phyloP scores from a whole-genome alignment of 2,797 vertebrate genomes.

The Natrix natrix region DNA sequence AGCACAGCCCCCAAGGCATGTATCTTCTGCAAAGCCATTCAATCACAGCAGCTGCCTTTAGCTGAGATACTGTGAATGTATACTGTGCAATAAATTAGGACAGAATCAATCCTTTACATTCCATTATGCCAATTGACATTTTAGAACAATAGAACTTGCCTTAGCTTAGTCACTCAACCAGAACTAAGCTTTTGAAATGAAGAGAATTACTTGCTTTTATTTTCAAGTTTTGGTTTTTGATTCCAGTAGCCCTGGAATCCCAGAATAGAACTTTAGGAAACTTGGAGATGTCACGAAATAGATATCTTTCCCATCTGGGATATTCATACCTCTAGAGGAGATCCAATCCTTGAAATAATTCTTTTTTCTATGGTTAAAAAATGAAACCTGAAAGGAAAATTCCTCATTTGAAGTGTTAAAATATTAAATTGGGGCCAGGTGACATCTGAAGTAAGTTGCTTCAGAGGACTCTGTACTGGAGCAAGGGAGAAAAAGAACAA shows the following conservation, averaged over 20 bases:
- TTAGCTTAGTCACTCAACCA: conserved; percentile 9
- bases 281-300: neutral
- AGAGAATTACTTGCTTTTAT: conserved; percentile 12
- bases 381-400: neutral
- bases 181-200: conserved; percentile 31
- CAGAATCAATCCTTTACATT: conserved; percentile 10
- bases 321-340: neutral
- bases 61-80: conserved; percentile 30
- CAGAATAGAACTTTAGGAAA: neutral
- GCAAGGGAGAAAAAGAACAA: neutral
- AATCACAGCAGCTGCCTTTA: conserved; percentile 23
- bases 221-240: neutral
- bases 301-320: neutral
- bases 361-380: neutral
- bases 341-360: neutral
- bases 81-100: conserved; percentile 16
- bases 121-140: neutral
- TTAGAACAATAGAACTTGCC: conserved; percentile 17
- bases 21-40: neutral
- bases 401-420: neutral
- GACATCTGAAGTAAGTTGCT: neutral
- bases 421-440: neutral
- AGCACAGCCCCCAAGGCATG: neutral
- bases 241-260: neutral
- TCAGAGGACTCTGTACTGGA: neutral